Conservation (phyloP, 2,888 invertebrate species). For the Drosophila cracens region DNA sequence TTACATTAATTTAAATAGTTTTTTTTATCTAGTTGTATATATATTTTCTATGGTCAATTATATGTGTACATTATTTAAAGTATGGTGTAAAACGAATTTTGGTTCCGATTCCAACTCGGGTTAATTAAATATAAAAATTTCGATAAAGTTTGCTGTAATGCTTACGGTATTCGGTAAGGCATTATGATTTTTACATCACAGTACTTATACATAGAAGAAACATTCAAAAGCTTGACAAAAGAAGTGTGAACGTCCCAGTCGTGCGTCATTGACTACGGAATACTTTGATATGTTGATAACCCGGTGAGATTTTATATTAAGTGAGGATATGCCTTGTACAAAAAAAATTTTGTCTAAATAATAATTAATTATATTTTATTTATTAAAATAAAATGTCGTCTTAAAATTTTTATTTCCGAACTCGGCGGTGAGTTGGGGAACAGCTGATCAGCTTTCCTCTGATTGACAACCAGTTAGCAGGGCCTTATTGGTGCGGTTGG, state of each 20-base stretch:
- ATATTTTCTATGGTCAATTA: neutral
- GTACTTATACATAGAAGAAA: neutral
- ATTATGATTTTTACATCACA: too few relatives aligned
- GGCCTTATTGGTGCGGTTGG: neutral
- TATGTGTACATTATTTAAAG: too few relatives aligned
- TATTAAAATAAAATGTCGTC: neutral
- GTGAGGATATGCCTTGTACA: neutral
- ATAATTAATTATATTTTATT: neutral
- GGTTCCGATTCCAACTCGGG: too few relatives aligned
- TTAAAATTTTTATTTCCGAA: neutral
- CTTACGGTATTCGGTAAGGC: neutral
- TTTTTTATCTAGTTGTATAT: neutral
- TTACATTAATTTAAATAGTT: neutral
- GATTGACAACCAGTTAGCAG: neutral
- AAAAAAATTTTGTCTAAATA: neutral
- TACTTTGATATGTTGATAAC: neutral
- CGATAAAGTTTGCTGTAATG: accelerated
- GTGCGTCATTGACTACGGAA: too few relatives aligned
- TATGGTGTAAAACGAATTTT: neutral
- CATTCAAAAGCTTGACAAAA: neutral
- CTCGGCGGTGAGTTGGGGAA: neutral
- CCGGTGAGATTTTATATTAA: neutral
- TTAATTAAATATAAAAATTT: neutral
- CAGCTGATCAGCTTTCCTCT: neutral
- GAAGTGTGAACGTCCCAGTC: neutral